Conservation (phyloP, 2,888 invertebrate species). For the Tridacna gigas region DNA sequence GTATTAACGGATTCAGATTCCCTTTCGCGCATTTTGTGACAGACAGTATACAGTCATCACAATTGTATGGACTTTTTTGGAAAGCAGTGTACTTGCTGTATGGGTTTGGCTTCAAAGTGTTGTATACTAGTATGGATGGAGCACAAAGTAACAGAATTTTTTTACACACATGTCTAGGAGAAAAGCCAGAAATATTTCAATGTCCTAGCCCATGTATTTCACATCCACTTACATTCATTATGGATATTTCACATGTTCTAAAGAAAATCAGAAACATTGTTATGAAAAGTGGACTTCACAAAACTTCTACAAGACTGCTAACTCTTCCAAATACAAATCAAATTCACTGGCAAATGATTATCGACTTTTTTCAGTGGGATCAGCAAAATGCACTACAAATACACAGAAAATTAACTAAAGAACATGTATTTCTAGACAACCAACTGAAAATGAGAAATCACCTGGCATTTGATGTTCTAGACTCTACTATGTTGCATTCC, state of each 20-base stretch:
- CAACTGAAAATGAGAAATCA: conserved; percentile 54
- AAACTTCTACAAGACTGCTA: conserved; percentile 22
- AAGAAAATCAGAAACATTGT: conserved; percentile 56
- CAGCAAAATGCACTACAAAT: conserved; percentile 52
- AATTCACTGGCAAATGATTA: conserved; percentile 39
- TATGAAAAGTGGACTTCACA: conserved; percentile 39
- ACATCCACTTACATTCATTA: conserved; percentile 37
- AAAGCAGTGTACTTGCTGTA: conserved; percentile 36
- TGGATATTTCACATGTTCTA: conserved; percentile 59
- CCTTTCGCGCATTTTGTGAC: conserved; percentile 54
- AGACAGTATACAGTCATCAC: conserved; percentile 30
- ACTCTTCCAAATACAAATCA: conserved; percentile 9
- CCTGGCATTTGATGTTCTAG: conserved; percentile 52
- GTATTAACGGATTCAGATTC: conserved; percentile 55
- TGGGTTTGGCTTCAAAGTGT: conserved; percentile 39
- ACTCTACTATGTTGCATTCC: conserved; percentile 44
- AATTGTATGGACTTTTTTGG: conserved; percentile 50
- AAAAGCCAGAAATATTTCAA: conserved; percentile 17
- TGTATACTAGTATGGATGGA: conserved; percentile 61
- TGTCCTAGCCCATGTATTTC: conserved; percentile 38
- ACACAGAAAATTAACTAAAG: conserved; percentile 54
- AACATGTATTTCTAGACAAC: conserved; percentile 47
- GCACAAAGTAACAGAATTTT: conserved; percentile 49
- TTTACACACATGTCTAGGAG: conserved; percentile 31
- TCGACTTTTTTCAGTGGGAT: conserved; percentile 49